Evolutionary conservation across 2,797 vertebrate genomes (phyloP), one percentile per base, ranked within the genome.

Genomic region (Melopsittacus undulatus): DNA sequence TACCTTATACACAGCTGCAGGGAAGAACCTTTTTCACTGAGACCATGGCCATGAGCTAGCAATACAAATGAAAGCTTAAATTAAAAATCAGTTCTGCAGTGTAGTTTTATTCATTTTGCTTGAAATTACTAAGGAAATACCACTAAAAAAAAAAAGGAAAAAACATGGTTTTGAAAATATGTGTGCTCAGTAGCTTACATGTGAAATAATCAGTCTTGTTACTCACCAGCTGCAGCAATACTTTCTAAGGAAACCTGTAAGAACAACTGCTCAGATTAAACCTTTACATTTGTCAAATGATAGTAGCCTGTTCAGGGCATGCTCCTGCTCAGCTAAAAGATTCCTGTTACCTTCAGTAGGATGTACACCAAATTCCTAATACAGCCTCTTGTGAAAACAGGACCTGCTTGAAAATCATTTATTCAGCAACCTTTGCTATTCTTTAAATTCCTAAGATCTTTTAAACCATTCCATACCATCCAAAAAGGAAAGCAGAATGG

Each of bases 181-280:
- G 21, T 36, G 88, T 11, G 0, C 51, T 54, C 27, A 51, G 66
- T 76, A 59, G 51, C 32, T 88, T 76, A 22, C 61, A n/a, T 76
- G 51, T 82, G 77, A 91, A 92, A 83, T 84, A 91, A 73, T 92
- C 63, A 66, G 27, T 88, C 42, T 73, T 82, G 51, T 94, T 79
- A 45, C 48, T 90, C 69, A 61, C 83, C 82, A 75, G 85, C 49
- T 89, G 82, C 46, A 90, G 59, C 73, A 73, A 24, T 82, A 22
- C 79, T 66, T 91, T 64, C 57, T 79, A 73, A 92, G 90, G 78
- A 67, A 83, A 91, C 77, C 52, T 92, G 45, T 64, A 73, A 90
- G 72, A 92, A 70, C 73, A 89, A 67, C 76, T 87, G 70, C 68
- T 92, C 32, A 42, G 32, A 79, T 57, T 67, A 89, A 96, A 89